Evolutionary conservation across 2,797 vertebrate species (phyloP), one percentile per base, ranked within the genome.

Genomic region (Crocodylus rhombifer): DNA sequence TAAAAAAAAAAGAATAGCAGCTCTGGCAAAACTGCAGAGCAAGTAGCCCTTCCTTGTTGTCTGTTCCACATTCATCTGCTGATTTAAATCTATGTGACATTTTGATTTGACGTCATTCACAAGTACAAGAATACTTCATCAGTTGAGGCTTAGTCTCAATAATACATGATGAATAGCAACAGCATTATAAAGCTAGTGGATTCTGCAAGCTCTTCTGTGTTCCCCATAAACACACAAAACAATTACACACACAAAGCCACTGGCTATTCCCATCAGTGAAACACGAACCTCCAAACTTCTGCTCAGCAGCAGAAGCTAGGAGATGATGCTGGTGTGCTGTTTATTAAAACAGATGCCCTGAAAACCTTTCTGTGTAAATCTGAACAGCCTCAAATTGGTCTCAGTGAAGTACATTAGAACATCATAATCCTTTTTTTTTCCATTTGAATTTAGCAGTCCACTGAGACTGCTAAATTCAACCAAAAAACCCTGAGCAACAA

Each of bases 51-150:
- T 82, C 36, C 15, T 71, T 85, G 9, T 69, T 56, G 42, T 87
- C 30, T 28, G 58, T 85, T 82, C 76, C 90, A 42, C 56, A 58
- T 78, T 84, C 79, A 81, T 56, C 82, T 80, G 82, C 89, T 96
- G 85, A 71, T 64, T 85, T 80, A 86, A 23, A 91, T 58, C 58
- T 80, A 77, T 42, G 55, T 92, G 91, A 67, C 85, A 93, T 87
- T 95, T 92, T 77, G 67, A 73, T 93, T 92, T 94, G 90, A 92
- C 3, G 6, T 94, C 87, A 92, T 88, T 92, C 88, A 55, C 84
- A 86, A 95, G 79, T 62, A 94, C 5, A 62, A 36, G 55, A 94
- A 91, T 88, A 89, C 33, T 90, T 84, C 55, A 84, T 65, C 77
- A 69, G 10, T 60, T 88, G 89, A 78, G 83, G 51, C 30, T 78